These are phyloP conservation scores for Notarius lentiginosus DNA, from an alignment of 2,113 vertebrate genomes.

Conservation along the genomic window DNA sequence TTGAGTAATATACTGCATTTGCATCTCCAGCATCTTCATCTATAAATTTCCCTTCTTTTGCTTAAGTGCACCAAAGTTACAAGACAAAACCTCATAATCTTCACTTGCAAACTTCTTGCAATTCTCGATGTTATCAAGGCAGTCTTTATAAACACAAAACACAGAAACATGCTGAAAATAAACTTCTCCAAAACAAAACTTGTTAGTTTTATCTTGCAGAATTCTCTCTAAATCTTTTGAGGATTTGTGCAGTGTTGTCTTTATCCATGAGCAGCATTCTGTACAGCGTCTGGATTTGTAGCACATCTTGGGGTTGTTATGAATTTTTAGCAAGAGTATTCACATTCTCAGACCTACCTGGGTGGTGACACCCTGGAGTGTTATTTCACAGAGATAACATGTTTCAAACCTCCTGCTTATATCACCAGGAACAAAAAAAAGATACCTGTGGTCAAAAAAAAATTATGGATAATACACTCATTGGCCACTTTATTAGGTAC, in stretches of 20 bases:
- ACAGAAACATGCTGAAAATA: not conserved
- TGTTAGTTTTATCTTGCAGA: not conserved
- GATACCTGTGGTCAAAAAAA: not conserved
- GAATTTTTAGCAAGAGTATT: conserved; percentile 36
- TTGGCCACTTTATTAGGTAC: not conserved
- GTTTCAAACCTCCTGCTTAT: not conserved
- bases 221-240: not conserved
- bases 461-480: not conserved
- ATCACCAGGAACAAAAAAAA: not conserved
- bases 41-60: not conserved
- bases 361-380: conserved; percentile 29
- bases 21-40: not conserved
- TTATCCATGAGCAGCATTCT: conserved; percentile 1
- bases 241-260: conserved; percentile 20
- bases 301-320: conserved; percentile 24
- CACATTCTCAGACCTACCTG: conserved; percentile 33
- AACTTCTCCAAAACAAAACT: not conserved
- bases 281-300: conserved; percentile 22
- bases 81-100: not conserved
- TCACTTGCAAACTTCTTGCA: not conserved
- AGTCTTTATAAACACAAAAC: not conserved
- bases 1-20: not conserved
- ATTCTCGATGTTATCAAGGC: not conserved
- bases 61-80: not conserved
- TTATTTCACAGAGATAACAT: conserved; percentile 33